Evolutionary conservation across 2,113 vertebrate species (phyloP).

Genomic region (Channa argus): DNA sequence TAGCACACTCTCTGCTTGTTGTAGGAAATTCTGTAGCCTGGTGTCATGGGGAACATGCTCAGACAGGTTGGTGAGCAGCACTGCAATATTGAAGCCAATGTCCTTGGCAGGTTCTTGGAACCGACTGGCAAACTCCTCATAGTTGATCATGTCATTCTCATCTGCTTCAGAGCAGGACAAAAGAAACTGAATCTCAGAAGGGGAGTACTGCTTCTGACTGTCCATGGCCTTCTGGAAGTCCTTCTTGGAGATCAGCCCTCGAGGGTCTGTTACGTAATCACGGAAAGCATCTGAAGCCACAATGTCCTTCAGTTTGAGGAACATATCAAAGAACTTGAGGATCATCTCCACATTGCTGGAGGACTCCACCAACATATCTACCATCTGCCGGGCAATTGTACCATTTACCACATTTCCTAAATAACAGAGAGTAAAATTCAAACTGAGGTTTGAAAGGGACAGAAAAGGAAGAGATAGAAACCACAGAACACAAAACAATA

Average conservation of each 20-base stretch:
- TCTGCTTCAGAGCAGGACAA: slow-evolving; percentile 95
- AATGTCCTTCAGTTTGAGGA: slow-evolving; percentile 97
- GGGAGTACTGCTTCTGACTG: slow-evolving; percentile 94
- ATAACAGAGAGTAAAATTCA: slow-evolving; percentile 15
- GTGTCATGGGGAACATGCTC: slow-evolving; percentile 95
- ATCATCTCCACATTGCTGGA: slow-evolving; percentile 99
- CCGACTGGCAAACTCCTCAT: slow-evolving; percentile 91
- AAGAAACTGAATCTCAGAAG: slow-evolving; percentile 95
- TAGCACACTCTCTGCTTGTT: slow-evolving; percentile 90
- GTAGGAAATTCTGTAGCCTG: slow-evolving; percentile 90
- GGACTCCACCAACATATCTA: slow-evolving; percentile 98
- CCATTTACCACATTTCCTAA: slow-evolving; percentile 96
- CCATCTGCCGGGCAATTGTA: slow-evolving; percentile 97
- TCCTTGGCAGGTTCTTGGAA: slow-evolving; percentile 96
- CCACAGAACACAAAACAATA: neutral
- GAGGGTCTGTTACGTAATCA: slow-evolving; percentile 91
- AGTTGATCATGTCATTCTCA: slow-evolving; percentile 98
- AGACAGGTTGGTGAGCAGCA: slow-evolving; percentile 92
- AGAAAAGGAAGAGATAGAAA: neutral
- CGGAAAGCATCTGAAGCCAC: slow-evolving; percentile 94
- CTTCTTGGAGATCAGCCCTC: slow-evolving; percentile 97
- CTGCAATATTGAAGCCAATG: slow-evolving; percentile 97
- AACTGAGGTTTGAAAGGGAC: slow-evolving; percentile 2
- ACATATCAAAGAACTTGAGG: slow-evolving; percentile 99
- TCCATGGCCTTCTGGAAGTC: slow-evolving; percentile 99